Percentiles rank a stretch among this genome's conserved stretches.
Conservation (phyloP, 2,888 invertebrate species). For the Lasioglossum zephyrum region DNA sequence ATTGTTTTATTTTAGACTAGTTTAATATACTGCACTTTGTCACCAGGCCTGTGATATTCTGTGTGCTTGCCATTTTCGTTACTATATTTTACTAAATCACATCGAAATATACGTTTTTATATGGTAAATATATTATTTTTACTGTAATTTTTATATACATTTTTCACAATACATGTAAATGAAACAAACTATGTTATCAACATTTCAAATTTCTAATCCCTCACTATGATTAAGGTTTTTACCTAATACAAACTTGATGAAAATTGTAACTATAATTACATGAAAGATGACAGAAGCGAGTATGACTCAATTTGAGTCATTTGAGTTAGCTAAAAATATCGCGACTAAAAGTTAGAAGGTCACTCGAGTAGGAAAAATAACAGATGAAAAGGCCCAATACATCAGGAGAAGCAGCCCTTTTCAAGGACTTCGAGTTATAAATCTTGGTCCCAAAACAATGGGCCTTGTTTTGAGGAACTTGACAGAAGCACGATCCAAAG, state of each 20-base stretch:
- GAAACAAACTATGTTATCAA: constrained; percentile 27
- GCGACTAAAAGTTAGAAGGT: too few species aligned
- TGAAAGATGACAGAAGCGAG: not conserved
- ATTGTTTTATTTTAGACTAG: constrained; percentile 87
- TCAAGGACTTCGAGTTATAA: too few species aligned
- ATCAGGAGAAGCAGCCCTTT: too few species aligned
- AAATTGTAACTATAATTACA: not conserved
- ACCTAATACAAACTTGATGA: not conserved
- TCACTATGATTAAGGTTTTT: not conserved
- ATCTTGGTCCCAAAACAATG: too few species aligned
- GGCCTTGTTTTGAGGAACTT: too few species aligned
- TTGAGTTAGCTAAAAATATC: too few species aligned
- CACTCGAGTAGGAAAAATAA: too few species aligned
- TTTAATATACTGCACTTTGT: constrained; percentile 88
- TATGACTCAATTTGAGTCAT: not conserved
- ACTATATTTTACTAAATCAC: not conserved
- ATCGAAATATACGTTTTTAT: not conserved
- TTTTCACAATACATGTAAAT: constrained; percentile 21
- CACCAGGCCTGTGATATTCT: constrained; percentile 81
- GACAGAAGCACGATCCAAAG: too few species aligned
- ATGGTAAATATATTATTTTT: constrained; percentile 31
- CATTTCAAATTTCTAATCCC: not conserved
- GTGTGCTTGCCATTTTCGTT: constrained; percentile 26
- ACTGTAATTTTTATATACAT: constrained; percentile 22
- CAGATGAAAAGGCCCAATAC: too few species aligned